Conservation (phyloP, 30 jellyfish, hydroid and myxozoan species). For the Nemopilema nomurai region DNA sequence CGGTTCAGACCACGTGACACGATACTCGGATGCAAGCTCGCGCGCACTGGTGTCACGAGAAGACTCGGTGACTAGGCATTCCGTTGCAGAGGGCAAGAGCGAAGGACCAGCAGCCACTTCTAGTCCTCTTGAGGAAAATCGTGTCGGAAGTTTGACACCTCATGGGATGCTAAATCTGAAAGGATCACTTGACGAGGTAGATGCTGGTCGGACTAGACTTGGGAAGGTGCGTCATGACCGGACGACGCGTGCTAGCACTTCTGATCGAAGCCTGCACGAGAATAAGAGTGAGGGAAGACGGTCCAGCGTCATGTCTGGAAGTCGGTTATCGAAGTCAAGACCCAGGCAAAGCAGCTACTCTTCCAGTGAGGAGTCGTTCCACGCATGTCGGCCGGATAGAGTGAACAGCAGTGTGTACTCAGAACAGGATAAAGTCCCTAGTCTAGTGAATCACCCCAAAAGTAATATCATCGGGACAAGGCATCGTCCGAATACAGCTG, state of each 20-base stretch:
- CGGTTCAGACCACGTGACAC: neutral
- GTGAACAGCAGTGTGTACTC: conserved; percentile 68
- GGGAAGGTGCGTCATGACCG: conserved; percentile 7
- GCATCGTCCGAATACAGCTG: conserved; percentile 79
- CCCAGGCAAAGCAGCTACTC: conserved; percentile 25
- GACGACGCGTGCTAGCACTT: conserved; percentile 15
- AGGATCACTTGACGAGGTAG: conserved; percentile 13
- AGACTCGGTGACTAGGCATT: neutral
- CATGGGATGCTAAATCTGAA: neutral
- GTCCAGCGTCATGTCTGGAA: conserved; percentile 54
- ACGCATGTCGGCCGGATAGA: conserved; percentile 53
- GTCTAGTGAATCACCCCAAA: conserved; percentile 53
- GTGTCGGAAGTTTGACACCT: neutral
- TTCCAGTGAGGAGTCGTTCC: conserved; percentile 54
- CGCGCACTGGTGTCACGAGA: conserved; percentile 15
- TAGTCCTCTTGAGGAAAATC: conserved; percentile 56
- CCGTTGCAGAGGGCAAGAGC: conserved; percentile 2
- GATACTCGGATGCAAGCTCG: conserved; percentile 7
- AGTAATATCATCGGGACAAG: conserved; percentile 42
- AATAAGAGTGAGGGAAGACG: conserved; percentile 36
- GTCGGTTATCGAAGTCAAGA: conserved; percentile 53
- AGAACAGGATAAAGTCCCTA: conserved; percentile 72
- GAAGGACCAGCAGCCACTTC: conserved; percentile 64
- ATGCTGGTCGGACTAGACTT: conserved; percentile 16
- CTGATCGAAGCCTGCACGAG: conserved; percentile 28